A percentile compares a stretch with the other conserved stretches of the same genome.
phyloP scores from a whole-genome alignment of 2,888 invertebrate species.

The Polyploca ridens region DNA sequence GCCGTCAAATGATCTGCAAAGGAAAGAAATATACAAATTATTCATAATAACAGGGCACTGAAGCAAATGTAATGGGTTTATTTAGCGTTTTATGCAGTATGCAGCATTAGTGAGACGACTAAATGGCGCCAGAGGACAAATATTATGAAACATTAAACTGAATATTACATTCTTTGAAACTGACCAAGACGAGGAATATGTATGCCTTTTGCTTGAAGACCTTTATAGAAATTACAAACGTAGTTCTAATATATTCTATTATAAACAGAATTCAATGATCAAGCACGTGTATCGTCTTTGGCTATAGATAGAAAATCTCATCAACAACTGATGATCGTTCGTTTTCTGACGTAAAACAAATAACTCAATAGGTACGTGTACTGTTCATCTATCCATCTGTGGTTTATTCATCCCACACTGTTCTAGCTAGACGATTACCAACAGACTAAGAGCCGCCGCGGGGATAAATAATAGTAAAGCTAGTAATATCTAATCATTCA shows the following conservation, averaged over 20 bases:
- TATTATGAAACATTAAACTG: conserved; percentile 31
- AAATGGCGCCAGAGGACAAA: conserved; percentile 45
- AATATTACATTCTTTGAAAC: conserved; percentile 17
- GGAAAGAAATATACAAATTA: conserved; percentile 44
- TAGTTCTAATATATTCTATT: neutral
- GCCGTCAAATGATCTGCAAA: conserved; percentile 53
- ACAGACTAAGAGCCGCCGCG: neutral
- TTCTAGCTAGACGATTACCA: conserved; percentile 20
- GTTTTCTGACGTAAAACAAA: conserved; percentile 79
- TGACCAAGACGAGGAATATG: neutral
- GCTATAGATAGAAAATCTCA: conserved; percentile 59
- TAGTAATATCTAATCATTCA: neutral
- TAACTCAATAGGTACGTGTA: conserved; percentile 58
- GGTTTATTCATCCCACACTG: conserved; percentile 54
- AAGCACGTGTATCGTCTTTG: conserved; percentile 41
- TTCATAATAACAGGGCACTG: conserved; percentile 24
- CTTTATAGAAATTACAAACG: neutral
- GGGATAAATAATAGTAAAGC: neutral
- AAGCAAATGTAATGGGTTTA: conserved; percentile 44
- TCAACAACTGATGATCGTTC: conserved; percentile 74
- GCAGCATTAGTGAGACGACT: conserved; percentile 24
- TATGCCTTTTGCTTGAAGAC: neutral
- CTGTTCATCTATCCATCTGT: conserved; percentile 59
- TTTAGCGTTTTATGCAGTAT: conserved; percentile 37
- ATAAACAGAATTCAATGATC: conserved; percentile 9